These are phyloP conservation scores for Trissoscelio sp. DNA, from an alignment of 2,888 invertebrate species.

Conservation along the genomic window DNA sequence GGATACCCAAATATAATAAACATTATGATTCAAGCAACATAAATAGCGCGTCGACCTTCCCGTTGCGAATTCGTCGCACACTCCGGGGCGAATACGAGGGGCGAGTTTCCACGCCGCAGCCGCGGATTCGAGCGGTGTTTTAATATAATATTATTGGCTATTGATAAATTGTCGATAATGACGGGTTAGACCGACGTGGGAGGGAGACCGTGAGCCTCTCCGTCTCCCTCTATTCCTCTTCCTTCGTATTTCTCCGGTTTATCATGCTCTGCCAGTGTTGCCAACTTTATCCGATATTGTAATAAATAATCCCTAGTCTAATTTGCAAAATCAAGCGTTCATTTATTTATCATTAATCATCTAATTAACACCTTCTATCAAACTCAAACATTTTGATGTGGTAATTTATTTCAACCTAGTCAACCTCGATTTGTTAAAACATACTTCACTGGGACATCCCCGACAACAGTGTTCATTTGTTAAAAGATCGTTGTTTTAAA, in stretches of 20 bases:
- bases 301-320: conserved; percentile 25
- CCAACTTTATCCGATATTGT: conserved; percentile 49
- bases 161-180: conserved; percentile 84
- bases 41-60: conserved; percentile 66
- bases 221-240: conserved; percentile 66
- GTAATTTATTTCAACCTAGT: too few relatives aligned
- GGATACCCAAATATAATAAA: conserved; percentile 65
- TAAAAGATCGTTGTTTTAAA: too few relatives aligned
- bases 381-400: too few relatives aligned
- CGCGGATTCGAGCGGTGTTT: conserved; percentile 76
- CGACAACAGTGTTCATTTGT: too few relatives aligned
- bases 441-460: too few relatives aligned
- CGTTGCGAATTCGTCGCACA: conserved; percentile 71
- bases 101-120: conserved; percentile 75
- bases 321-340: not conserved
- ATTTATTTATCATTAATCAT: conserved; percentile 6
- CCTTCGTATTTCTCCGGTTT: conserved; percentile 58
- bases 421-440: too few relatives aligned
- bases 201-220: conserved; percentile 73
- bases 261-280: conserved; percentile 63
- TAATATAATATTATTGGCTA: conserved; percentile 84
- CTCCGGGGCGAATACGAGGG: conserved; percentile 72
- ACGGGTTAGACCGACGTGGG: conserved; percentile 80
- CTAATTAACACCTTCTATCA: not conserved
- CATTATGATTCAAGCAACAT: conserved; percentile 67